Base-by-base conservation (phyloP, 1,140 invertebrate genomes). In the Lasioglossum albipes region DNA sequence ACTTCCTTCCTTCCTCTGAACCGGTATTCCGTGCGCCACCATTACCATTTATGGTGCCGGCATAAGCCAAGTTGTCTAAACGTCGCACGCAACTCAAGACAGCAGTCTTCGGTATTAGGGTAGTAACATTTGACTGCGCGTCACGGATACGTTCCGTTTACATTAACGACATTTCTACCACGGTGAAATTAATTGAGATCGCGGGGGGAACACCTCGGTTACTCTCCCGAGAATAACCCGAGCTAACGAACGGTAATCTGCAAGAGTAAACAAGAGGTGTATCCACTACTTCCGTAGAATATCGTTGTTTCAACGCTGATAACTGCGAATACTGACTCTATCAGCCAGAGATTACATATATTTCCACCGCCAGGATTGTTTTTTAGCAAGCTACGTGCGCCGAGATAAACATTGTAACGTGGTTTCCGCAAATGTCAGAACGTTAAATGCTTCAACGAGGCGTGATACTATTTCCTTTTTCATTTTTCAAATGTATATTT, bases 251-350 rank as follows among this genome's bases (percentile, higher is more conserved):
- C 62, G 81, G 67, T 36, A 72, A 71, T 65, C 36, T 54, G 59
- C 27, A 45, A 59, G 66, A 79, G 81, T 79, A 79, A 82, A 79
- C 69, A 77, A 79, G 81, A 82, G 67, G 54, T 71, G 67, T 66
- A 54, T 18, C 52, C 18, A 18, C 16, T 16, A 67, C 27, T 42
- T n/a, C 42, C 16, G 66, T 45, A 49, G 42, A 42, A n/a, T 49
- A 49, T 67, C 6, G 42, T 22, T 12, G 41, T 22, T 67, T n/a
- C n/a, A 6, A 1, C 41, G 2, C 10, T 4, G n/a, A 22, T n/a
- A 6, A 42, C n/a, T 20, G 12, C 42, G 66, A 49, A n/a, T 49
- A n/a, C 22, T 10, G 20, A 49, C 27, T 68, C 1, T 59, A 59
- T 54, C 52, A 54, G 16, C 18, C 0, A 3, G 52, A 16, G 2